Evolutionary conservation across 92 coral and sea anemone genomes (phyloP), one percentile per base, ranked within the genome.

Genomic region (Parazoanthus darwini): DNA sequence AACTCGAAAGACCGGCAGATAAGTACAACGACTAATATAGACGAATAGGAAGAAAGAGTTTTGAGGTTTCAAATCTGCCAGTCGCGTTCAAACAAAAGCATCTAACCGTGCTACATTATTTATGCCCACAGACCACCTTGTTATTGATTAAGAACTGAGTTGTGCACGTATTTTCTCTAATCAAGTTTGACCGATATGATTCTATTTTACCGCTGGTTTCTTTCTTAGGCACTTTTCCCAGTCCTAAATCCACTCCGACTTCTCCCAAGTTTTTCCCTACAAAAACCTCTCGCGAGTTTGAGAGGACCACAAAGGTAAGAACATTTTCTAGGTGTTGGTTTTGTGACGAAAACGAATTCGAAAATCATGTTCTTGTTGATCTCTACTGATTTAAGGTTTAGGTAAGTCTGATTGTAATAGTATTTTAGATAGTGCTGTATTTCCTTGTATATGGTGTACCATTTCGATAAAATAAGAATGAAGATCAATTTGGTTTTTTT

Each of bases 301-400:
- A 44, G 80, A n/a, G 80, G 54, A 76, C 50, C 80, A 76, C 80
- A 18, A 76, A 76, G 80, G 80, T 76, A 76, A 39, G 80, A 16
- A 29, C 18, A 14, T 14, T 33, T 72, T 18, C 23, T 15, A 37
- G 9, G 6, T 36, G 4, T 25, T 76, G 80, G 9, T 33, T 37
- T 36, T 54, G 20, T 54, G 16, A 10, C 18, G 59, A 54, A 15
- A 54, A 54, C 3, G 59, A 54, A 54, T 15, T 54, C 59, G 16
- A 13, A 54, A 54, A 54, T 15, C 4, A 54, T 54, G 3, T 54
- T 54, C 51, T 54, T 54, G 18, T 54, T 63, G 15, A 63, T 5
- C 20, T 63, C 70, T 63, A 63, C 33, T 29, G 33, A 29, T 63
- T 63, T 26, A 63, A 54, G 22, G 25, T 63, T 20, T 63, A 63